Base-by-base conservation (phyloP, 1,140 invertebrate genomes). In the Trichonephila inaurata region DNA sequence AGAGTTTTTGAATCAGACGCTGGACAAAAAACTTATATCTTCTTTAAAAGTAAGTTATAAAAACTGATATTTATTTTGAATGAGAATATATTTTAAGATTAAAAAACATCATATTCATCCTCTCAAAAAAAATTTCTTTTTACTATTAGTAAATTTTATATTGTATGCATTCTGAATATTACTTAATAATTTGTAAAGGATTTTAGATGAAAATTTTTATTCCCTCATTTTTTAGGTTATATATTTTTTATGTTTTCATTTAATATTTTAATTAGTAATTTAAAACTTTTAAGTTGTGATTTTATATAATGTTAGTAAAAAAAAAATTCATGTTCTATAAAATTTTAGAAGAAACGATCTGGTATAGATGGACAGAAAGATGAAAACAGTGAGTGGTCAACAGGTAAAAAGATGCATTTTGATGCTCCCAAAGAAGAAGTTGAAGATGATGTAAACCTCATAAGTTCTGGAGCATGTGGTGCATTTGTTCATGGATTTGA, bases 11-110 rank as follows among this genome's bases (percentile, higher is more conserved):
- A 97, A 99, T 95, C 99, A 99, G 96, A 99, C 99, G 0, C 96
- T 99, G 3, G 99, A 99, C 95, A 99, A 99, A 96, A 99, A 99
- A 95, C 96, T 99, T n/a, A 99, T 99, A 98, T 99, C 97, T 94
- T 99, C 98, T 96, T 98, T 98, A 97, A 98, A 97, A 95, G 97
- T 97, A 95, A 95, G 95, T 94, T 72, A 89, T 72, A 95, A 94
- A 24, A 51, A 16, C 12, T 61, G 44, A 6, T 14, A 28, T 24
- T 60, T 60, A 16, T 82, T 83, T 83, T 21, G 7, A 51, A 51
- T 7, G 51, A 51, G 51, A 51, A 40, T 40, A 40, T 40, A 40
- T 40, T 40, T 40, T 40, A 40, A 40, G 33, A 4, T 40, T 40
- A 1, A 40, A 40, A 40, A 40, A 40, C 28, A 40, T 40, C 33